Evolutionary conservation across 2,797 vertebrate species (phyloP), one percentile per base, ranked within the genome.

Genomic region (Thaleichthys pacificus): DNA sequence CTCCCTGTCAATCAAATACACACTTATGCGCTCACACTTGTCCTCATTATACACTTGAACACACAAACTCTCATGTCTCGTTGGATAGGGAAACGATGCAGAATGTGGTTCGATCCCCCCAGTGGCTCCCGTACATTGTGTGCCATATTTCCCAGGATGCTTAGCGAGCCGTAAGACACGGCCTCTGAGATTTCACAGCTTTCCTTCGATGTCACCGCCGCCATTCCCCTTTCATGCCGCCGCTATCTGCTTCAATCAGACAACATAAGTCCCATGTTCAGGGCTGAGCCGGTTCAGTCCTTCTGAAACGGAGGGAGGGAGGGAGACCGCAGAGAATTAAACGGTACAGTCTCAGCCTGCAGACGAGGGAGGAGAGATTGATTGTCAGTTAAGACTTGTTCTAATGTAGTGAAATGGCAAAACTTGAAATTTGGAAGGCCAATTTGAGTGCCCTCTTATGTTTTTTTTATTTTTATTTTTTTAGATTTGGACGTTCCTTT

Each of bases 351-450:
- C 74, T 72, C 47, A 71, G 76, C 51, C 54, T 56, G 57, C 38
- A 42, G 6, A 12, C 73, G 1, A 65, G 21, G 68, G 60, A 24
- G 61, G 69, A 38, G 72, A 71, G 17, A 47, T 24, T 66, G 15
- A 9, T 24, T 11, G n/a, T 8, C 14, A 64, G 32, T 64, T 38
- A 12, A 64, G 62, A 47, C 32, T 42, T 42, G 70, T 22, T 79
- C 3, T 74, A 69, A 54, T 80, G 57, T 67, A 4, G 69, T 70
- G 51, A 73, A 66, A 75, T 60, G 70, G 66, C 67, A 67, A 86
- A 82, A 86, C 82, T 85, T 88, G 86, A 88, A 87, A 76, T 56
- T 79, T 73, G 26, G 66, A 21, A 28, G 65, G 73, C 26, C 61
- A 81, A 75, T 74, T 21, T 62, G 60, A n/a, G 19, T 24, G 15